These are phyloP conservation scores for Noctuana brunneofusca DNA, from an alignment of 2,888 invertebrate species.

Conservation along the genomic window DNA sequence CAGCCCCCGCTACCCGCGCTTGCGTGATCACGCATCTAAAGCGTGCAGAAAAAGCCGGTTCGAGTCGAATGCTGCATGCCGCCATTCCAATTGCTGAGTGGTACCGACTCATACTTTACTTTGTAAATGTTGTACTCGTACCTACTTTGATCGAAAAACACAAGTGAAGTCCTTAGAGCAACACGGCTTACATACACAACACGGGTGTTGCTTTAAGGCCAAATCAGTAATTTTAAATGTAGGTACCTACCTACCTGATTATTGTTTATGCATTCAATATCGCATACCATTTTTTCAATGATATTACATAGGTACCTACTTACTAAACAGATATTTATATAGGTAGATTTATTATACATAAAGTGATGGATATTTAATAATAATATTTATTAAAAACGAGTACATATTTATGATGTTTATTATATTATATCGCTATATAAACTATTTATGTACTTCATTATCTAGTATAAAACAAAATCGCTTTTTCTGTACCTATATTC, in stretches of 20 bases:
- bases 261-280: not conserved
- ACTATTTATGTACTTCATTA: no score
- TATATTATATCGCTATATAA: no score
- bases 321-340: not conserved
- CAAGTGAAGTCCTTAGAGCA: not conserved
- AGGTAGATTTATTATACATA: no score
- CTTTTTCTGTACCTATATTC: no score
- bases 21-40: conserved; percentile 45
- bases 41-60: conserved; percentile 64
- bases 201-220: no score
- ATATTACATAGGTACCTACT: not conserved
- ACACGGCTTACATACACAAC: no score
- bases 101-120: conserved; percentile 6
- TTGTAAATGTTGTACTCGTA: conserved; percentile 3
- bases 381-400: no score
- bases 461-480: no score
- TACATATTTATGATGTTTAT: no score
- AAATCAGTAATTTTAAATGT: not conserved
- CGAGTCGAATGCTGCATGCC: not conserved
- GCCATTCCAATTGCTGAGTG: conserved; percentile 13
- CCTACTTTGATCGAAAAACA: not conserved
- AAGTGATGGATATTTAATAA: no score
- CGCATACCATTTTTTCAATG: not conserved
- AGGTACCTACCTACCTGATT: no score
- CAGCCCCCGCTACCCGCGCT: conserved; percentile 36